Evolutionary conservation across 2,113 vertebrate species (phyloP).

Genomic region (Ahaetulla prasina): DNA sequence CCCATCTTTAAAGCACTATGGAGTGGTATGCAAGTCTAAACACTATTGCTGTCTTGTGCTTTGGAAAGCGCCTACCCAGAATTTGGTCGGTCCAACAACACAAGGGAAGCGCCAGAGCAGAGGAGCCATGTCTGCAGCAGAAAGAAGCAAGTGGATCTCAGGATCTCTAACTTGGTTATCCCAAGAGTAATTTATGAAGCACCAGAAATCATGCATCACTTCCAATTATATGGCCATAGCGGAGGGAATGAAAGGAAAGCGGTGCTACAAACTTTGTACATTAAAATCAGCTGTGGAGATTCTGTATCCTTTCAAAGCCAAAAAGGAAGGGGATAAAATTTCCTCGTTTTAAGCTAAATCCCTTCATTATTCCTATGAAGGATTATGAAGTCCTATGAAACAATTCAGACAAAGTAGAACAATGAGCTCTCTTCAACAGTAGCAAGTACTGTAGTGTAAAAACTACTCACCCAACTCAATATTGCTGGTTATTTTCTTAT

Average conservation of each 20-base stretch:
- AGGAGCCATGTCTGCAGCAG: neutral
- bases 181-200: neutral
- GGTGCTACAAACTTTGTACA: neutral
- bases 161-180: neutral
- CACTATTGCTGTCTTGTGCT: neutral
- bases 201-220: neutral
- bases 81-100: neutral
- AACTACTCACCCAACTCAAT: conserved; percentile 84
- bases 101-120: neutral
- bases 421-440: neutral
- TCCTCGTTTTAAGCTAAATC: neutral
- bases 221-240: neutral
- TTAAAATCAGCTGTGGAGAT: neutral
- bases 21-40: neutral
- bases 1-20: neutral
- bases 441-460: neutral
- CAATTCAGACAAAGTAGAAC: neutral
- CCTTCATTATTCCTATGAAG: neutral
- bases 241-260: neutral
- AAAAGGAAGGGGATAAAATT: neutral
- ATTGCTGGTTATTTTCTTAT: conserved; percentile 80
- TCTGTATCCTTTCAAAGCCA: neutral
- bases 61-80: neutral
- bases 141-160: neutral
- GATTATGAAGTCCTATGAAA: neutral